Base-by-base conservation (phyloP, 2,113 vertebrate species). In the Talpa occidentalis region DNA sequence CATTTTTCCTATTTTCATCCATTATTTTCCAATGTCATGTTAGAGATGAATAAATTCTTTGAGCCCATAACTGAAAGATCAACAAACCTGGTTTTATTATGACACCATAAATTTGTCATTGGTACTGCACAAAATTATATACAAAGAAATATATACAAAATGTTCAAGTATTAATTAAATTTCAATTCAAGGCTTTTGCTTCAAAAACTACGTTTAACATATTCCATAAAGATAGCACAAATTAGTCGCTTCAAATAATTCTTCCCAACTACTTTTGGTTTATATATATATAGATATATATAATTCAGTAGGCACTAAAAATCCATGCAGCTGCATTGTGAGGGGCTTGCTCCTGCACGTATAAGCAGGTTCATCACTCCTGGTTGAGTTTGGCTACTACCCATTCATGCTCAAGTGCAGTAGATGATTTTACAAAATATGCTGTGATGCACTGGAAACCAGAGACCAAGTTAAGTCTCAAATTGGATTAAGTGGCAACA, bases 61-160 rank as follows among this genome's bases (percentile, higher is more conserved):
- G 98, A 98, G 98, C 97, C 98, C 98, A 93, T 98, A 95, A 97
- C 62, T 97, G 97, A 98, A 98, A 98, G 97, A 98, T 98, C 97
- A 98, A 97, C 98, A 98, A 96, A 97, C 98, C 97, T 97, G 95
- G 66, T 98, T 98, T 98, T 98, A 98, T 98, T 98, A 97, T 59
- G 86, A 97, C 96, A 98, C 70, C 62, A 66, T 98, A 97, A 97
- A 98, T 97, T 98, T 97, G 92, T 97, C 94, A 95, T 98, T 98
- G 97, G 98, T 97, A 98, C 97, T 98, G 98, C 98, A 98, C 98
- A 97, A 95, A 97, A 96, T 97, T 97, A 97, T 97, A 98, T 98
- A 98, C 98, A 98, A 98, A 98, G 97, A 98, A 98, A 98, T 98
- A 98, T 98, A 97, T 98, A 98, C 98, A 98, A 97, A 98, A 96